Base-by-base conservation (phyloP, 2,888 invertebrate genomes). In the Mactromeris polynyma region DNA sequence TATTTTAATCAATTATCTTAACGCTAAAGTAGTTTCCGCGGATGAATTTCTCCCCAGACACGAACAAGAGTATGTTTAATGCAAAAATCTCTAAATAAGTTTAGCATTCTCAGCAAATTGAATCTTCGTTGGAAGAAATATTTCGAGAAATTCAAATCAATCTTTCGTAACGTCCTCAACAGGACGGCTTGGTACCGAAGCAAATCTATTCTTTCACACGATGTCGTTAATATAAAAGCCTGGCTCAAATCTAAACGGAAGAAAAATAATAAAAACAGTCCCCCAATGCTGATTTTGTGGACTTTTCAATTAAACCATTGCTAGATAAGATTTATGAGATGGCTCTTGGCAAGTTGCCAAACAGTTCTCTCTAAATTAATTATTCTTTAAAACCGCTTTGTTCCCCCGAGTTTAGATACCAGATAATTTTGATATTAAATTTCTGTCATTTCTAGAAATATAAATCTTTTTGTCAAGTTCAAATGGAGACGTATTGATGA, bases 401-500 rank as follows among this genome's bases (percentile, higher is more conserved):
- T 36, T 21, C 38, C 81, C 54, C n/a, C 2, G 54, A 51, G 81
- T 33, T 73, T 80, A 31, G 31, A 46, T 26, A 17, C 40, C 51
- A 42, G 51, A 80, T 80, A 80, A 46, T 42, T 80, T 80, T 80
- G n/a, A 80, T 81, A 58, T 31, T 36, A 33, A 81, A 81, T 81
- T 73, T 73, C 33, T 33, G 33, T 31, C 33, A 31, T 19, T 73
- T 73, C 73, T 73, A 33, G 73, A 73, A 73, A 36, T 36, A 73
- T 36, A 73, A 73, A 73, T 73, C 73, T 73, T 73, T 33, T 26
- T 73, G 36, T 36, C 73, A 73, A 36, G 33, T 73, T 73, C 36
- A 73, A 36, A 64, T 64, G 58, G 58, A 73, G 36, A 73, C 73
- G 9, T 36, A 36, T 73, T 33, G 33, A 73, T 33, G 36, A 36